These are phyloP conservation scores for Drosophila navojoa DNA, from an alignment of 1,140 invertebrate species.

Conservation along the genomic window DNA sequence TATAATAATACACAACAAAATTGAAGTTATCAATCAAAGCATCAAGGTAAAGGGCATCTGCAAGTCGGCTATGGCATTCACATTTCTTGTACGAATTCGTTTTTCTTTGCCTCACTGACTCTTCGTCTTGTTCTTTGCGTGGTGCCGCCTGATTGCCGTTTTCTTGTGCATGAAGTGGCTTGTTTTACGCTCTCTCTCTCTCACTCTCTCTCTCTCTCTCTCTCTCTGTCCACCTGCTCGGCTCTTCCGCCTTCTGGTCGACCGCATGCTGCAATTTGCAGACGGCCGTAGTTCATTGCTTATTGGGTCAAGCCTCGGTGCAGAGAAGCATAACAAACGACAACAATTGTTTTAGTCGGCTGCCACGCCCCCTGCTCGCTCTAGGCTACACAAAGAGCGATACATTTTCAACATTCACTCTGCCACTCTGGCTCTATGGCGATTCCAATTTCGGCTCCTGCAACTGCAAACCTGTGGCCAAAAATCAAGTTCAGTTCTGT, in stretches of 20 bases:
- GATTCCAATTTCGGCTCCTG: neutral
- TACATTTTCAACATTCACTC: slow-evolving; percentile 27
- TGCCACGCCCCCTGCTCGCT: neutral
- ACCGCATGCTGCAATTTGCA: slow-evolving; percentile 3
- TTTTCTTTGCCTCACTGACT: slow-evolving; percentile 4
- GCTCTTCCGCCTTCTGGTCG: neutral
- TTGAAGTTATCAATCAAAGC: no score
- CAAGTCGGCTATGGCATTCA: no score
- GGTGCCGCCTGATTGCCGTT: slow-evolving; percentile 39
- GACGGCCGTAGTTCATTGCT: slow-evolving; percentile 46
- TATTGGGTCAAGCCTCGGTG: slow-evolving; percentile 66
- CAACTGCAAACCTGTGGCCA: slow-evolving; percentile 14
- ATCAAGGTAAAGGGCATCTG: no score
- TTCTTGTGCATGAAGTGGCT: slow-evolving; percentile 59
- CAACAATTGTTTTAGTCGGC: slow-evolving; percentile 67
- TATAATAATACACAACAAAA: no score
- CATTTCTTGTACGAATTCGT: neutral
- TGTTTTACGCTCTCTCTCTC: slow-evolving; percentile 17
- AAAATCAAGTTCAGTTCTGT: slow-evolving; percentile 70
- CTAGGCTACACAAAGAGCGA: neutral
- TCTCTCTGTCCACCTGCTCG: slow-evolving; percentile 1
- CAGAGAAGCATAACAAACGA: slow-evolving; percentile 61
- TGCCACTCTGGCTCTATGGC: neutral
- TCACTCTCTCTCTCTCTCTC: slow-evolving; percentile 1
- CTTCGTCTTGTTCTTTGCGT: neutral